Percentiles rank a stretch among this genome's conserved stretches.
These are phyloP conservation scores for Anhinga anhinga DNA, from an alignment of 2,113 vertebrate genomes.

Conservation along the genomic window DNA sequence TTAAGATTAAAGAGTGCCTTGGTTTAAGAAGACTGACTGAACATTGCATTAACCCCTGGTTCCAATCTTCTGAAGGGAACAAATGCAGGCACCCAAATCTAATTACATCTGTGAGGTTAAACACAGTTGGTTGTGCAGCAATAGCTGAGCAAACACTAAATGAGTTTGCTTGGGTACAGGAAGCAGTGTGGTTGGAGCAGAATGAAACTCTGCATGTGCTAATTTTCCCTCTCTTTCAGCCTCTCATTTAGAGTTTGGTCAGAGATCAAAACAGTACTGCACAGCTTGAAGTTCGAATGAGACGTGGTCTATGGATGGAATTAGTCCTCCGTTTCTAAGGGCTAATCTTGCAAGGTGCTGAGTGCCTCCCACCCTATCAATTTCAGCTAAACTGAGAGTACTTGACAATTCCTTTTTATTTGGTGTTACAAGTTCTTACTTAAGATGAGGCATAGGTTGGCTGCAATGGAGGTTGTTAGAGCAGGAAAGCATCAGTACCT, in stretches of 20 bases:
- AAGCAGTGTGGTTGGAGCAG: background rate
- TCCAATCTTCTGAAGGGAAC: background rate
- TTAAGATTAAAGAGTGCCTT: constrained; percentile 9
- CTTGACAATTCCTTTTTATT: background rate
- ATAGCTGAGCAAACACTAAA: background rate
- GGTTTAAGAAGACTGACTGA: constrained; percentile 21
- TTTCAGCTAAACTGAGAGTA: background rate
- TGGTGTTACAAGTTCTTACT: background rate
- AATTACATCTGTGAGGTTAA: constrained; percentile 16
- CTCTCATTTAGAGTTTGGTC: background rate
- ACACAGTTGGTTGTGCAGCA: background rate
- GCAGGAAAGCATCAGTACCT: background rate
- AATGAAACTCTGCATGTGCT: background rate
- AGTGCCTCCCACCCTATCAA: background rate
- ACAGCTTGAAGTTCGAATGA: background rate
- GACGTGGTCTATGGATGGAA: background rate
- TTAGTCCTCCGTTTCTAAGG: background rate
- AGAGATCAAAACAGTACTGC: background rate
- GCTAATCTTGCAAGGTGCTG: background rate
- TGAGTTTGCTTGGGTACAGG: background rate
- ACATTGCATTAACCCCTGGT: background rate
- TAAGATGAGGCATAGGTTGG: background rate
- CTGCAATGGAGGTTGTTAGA: background rate
- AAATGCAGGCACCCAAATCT: constrained; percentile 5
- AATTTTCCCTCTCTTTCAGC: background rate